A percentile compares a stretch with the other conserved stretches of the same genome.
Conservation (phyloP, 2,797 vertebrate species). For the Pseudotriccus pelzelni region DNA sequence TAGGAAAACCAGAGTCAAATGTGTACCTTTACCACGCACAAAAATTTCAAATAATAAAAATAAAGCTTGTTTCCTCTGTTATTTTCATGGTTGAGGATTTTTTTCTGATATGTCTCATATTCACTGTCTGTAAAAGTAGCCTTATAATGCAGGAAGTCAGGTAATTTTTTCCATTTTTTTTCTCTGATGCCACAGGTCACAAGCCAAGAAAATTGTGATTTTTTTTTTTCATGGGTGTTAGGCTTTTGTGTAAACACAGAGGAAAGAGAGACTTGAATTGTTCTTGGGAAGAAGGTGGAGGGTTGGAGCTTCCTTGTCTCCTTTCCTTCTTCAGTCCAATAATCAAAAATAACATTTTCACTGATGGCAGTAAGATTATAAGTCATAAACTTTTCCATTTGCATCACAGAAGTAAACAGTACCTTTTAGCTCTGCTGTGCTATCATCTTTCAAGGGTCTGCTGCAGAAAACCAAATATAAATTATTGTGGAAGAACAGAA, state of each 20-base stretch:
- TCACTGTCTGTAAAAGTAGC: background rate
- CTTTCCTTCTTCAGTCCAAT: background rate
- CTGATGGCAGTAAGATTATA: background rate
- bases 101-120: background rate
- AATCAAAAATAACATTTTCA: background rate
- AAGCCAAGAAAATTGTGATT: background rate
- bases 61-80: conserved; percentile 79
- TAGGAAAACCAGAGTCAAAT: conserved; percentile 73
- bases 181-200: background rate
- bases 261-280: background rate
- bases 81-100: conserved; percentile 42
- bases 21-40: conserved; percentile 77
- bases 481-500: background rate
- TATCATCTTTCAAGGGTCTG: background rate
- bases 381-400: background rate
- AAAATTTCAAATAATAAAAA: conserved; percentile 73
- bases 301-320: background rate
- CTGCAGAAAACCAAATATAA: background rate
- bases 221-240: background rate
- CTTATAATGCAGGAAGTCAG: background rate
- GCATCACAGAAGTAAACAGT: background rate
- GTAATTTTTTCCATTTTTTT: background rate
- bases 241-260: background rate
- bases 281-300: background rate
- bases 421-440: background rate